phyloP scores from a whole-genome alignment of 2,797 vertebrate species.

The Tolypeutes matacus region DNA sequence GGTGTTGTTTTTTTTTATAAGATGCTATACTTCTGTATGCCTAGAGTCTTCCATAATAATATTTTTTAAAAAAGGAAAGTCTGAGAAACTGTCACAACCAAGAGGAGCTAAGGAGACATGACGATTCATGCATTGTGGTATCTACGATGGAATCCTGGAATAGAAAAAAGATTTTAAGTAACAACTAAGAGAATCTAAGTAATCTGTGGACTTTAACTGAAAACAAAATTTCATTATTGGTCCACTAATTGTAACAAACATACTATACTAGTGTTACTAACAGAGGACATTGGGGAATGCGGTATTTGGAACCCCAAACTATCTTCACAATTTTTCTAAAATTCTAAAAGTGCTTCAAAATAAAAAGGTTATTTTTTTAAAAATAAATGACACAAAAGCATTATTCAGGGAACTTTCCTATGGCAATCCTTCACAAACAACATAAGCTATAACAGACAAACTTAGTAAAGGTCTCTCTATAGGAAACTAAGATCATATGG shows the following conservation, averaged over 20 bases:
- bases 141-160: not conserved
- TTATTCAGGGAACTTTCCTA: not conserved
- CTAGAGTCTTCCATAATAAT: not conserved
- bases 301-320: not conserved
- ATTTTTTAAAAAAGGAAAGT: not conserved
- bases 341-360: conserved; percentile 36
- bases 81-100: not conserved
- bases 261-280: not conserved
- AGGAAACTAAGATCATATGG: not conserved
- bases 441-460: not conserved
- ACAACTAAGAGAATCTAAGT: not conserved
- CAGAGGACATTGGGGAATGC: not conserved
- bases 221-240: not conserved
- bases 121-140: not conserved
- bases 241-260: not conserved
- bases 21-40: not conserved
- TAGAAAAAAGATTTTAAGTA: not conserved
- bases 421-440: not conserved
- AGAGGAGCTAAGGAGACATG: not conserved
- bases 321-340: not conserved
- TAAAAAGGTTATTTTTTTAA: not conserved
- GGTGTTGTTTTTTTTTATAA: not conserved
- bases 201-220: not conserved
- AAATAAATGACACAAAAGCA: not conserved
- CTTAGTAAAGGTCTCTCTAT: not conserved